Evolutionary conservation across 1,140 invertebrate genomes (phyloP), one percentile per base, ranked within the genome.

Genomic region (Achatina immaculata): DNA sequence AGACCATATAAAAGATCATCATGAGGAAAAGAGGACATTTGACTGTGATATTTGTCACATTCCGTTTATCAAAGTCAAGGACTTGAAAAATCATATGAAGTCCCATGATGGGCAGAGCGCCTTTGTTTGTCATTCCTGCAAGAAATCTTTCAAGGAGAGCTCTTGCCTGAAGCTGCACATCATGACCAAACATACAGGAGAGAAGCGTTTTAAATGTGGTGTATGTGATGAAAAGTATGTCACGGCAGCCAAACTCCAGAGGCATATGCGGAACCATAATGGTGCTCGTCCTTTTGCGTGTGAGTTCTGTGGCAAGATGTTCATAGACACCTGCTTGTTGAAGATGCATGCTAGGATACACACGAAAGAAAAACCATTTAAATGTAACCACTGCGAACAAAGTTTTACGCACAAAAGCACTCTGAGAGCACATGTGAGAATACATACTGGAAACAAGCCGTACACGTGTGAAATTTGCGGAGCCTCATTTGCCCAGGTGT

Each of bases 321-420:
- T 75, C 31, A 72, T 65, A 4, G 71, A 76, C 51, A 45, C 31
- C 7, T n/a, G 19, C n/a, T 36, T 48, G 7, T 42, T 98, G 43
- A 97, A 97, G 92, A 98, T 96, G 0, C 96, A 98, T 89, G 93
- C 97, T 19, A 91, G 97, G 21, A 97, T 96, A 0, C 97, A 98
- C 40, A 98, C 97, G 0, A 96, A 98, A 86, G 96, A 97, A 84
- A 98, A 98, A 90, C 97, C 97, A 0, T 98, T 97, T 92, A 95
- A 97, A 87, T 98, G 97, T 88, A 92, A 94, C 77, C 94, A 95
- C 0, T 98, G 97, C 86, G 95, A 95, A 40, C 97, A 97, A 89
- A 95, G 96, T 0, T 97, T 97, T 89, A 94, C 95, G 43, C 93
- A 96, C 78, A 96, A 96, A 87, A 96, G 95, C 91, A 96, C 96